Conservation (phyloP, 35 echinoderm and acorn worm genomes). For the Apostichopus californicus region DNA sequence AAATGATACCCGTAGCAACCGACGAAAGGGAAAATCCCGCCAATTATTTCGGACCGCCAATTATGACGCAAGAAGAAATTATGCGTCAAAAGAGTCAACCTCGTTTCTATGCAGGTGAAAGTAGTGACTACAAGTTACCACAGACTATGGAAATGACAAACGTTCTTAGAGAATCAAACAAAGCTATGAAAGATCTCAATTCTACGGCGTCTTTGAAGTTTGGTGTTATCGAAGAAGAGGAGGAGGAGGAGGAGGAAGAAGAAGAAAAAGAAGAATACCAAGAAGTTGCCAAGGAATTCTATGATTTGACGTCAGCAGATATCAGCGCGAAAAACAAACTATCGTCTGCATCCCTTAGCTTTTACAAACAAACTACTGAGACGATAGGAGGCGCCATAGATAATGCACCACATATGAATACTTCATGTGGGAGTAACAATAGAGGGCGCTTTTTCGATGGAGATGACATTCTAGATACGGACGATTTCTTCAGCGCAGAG, state of each 20-base stretch:
- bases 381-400: too few species aligned
- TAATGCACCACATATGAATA: neutral
- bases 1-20: slow-evolving; percentile 61
- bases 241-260: slow-evolving; percentile 18
- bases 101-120: slow-evolving; percentile 81
- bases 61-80: slow-evolving; percentile 70
- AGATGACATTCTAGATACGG: slow-evolving; percentile 30
- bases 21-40: slow-evolving; percentile 70
- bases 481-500: slow-evolving; percentile 32
- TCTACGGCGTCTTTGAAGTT: neutral
- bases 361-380: neutral
- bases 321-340: neutral
- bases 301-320: too few species aligned
- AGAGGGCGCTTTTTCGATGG: slow-evolving; percentile 6
- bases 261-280: slow-evolving; percentile 7
- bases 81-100: slow-evolving; percentile 71
- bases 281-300: neutral
- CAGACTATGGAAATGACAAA: slow-evolving; percentile 12
- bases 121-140: slow-evolving; percentile 69
- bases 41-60: slow-evolving; percentile 75
- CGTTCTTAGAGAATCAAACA: slow-evolving; percentile 28
- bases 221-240: slow-evolving; percentile 37
- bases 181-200: neutral
- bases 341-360: neutral
- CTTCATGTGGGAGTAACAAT: neutral